Evolutionary conservation across 2,113 vertebrate genomes (phyloP).

Genomic region (Nibea albiflora): DNA sequence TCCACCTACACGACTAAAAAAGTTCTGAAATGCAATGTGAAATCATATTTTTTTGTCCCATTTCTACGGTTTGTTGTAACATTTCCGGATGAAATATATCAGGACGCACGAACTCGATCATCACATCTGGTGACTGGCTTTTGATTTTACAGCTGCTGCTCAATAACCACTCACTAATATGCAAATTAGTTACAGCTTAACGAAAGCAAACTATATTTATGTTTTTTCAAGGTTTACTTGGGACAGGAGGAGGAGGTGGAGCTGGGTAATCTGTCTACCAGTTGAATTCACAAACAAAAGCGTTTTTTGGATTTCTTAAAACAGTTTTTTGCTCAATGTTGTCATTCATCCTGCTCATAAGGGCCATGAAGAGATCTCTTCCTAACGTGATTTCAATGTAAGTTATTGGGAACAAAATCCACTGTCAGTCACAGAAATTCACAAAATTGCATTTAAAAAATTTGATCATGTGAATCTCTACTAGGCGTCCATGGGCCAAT

Average conservation of each 20-base stretch:
- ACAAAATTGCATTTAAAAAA: no score
- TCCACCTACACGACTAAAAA: slow-evolving; percentile 30
- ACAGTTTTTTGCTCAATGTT: background rate
- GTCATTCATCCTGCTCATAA: background rate
- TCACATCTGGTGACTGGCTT: background rate
- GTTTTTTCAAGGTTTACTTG: background rate
- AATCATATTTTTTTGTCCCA: background rate
- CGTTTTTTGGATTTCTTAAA: no score
- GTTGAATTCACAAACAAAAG: no score
- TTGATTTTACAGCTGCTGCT: background rate
- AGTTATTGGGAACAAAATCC: background rate
- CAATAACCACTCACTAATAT: background rate
- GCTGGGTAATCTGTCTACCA: background rate
- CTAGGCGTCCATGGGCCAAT: no score
- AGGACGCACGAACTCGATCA: background rate
- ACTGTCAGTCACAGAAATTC: background rate
- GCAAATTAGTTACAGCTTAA: background rate
- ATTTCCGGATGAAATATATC: background rate
- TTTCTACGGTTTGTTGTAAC: background rate
- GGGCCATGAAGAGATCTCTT: background rate
- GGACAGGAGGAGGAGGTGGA: background rate
- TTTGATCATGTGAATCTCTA: no score
- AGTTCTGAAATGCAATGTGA: slow-evolving; percentile 1
- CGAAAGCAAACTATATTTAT: background rate
- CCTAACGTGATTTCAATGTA: background rate